Evolutionary conservation across 1,140 invertebrate species (phyloP).

Genomic region (Drosophila kurseongensis): DNA sequence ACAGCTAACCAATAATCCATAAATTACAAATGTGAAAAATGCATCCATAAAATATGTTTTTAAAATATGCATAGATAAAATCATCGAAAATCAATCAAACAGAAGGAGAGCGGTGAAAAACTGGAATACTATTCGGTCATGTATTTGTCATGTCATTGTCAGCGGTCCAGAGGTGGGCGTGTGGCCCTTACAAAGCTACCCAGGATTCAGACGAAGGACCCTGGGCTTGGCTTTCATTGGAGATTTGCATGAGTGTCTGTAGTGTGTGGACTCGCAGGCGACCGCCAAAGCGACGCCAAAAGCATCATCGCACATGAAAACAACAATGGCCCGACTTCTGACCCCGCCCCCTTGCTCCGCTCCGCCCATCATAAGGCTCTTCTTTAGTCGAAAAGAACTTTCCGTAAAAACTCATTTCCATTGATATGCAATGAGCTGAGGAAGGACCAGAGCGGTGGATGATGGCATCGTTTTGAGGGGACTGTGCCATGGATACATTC

Average conservation of each 20-base stretch:
- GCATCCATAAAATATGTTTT: too few relatives aligned
- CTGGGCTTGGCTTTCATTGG: slow-evolving; percentile 67
- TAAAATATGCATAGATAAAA: too few relatives aligned
- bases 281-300: slow-evolving; percentile 73
- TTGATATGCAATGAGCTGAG: slow-evolving; percentile 72
- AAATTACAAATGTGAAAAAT: too few relatives aligned
- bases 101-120: slow-evolving; percentile 28
- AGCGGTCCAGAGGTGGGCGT: slow-evolving; percentile 13
- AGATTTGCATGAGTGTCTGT: slow-evolving; percentile 32
- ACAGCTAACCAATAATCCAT: too few relatives aligned
- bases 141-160: slow-evolving; percentile 74
- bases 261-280: slow-evolving; percentile 24
- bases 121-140: slow-evolving; percentile 56
- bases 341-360: background rate
- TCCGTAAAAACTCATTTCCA: slow-evolving; percentile 69
- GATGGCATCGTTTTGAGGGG: slow-evolving; percentile 1
- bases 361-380: slow-evolving; percentile 1
- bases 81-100: too few relatives aligned
- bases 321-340: slow-evolving; percentile 22
- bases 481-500: background rate
- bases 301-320: slow-evolving; percentile 65
- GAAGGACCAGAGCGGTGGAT: background rate
- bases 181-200: slow-evolving; percentile 44
- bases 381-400: slow-evolving; percentile 41
- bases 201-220: slow-evolving; percentile 24